Percentiles rank a stretch among this genome's conserved stretches.
Conservation (phyloP, 1,140 invertebrate genomes). For the Myzus persicae region DNA sequence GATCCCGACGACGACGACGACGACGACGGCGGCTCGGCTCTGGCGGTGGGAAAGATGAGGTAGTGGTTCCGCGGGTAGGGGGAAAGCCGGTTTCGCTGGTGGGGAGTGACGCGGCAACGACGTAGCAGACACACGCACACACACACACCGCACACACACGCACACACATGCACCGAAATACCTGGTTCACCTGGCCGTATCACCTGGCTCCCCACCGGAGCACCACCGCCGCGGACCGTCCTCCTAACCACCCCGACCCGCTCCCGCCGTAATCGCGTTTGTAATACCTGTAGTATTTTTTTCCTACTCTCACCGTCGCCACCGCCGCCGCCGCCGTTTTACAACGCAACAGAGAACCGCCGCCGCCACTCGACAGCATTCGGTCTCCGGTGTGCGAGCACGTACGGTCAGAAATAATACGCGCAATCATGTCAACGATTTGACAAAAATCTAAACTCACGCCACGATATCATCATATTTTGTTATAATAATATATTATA, state of each 20-base stretch:
- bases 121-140: neutral
- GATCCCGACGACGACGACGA: neutral
- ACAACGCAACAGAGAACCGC: constrained; percentile 40
- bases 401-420: neutral
- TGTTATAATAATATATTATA: too few species aligned
- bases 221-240: neutral
- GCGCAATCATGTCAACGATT: neutral
- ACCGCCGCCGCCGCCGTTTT: neutral
- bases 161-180: constrained; percentile 16
- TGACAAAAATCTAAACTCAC: neutral
- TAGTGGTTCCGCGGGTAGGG: neutral
- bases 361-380: constrained; percentile 49
- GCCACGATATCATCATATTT: neutral
- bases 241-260: neutral
- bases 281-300: constrained; percentile 42
- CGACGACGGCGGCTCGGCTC: neutral
- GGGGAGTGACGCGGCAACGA: neutral
- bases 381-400: constrained; percentile 51
- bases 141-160: neutral
- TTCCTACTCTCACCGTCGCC: neutral
- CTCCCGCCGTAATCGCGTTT: neutral
- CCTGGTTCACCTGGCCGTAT: constrained; percentile 58
- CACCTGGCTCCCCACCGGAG: constrained; percentile 32
- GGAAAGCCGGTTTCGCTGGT: constrained; percentile 47
- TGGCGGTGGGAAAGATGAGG: neutral